These are phyloP conservation scores for Zoanthus gigantus DNA, from an alignment of 92 coral and sea anemone genomes.

Conservation along the genomic window DNA sequence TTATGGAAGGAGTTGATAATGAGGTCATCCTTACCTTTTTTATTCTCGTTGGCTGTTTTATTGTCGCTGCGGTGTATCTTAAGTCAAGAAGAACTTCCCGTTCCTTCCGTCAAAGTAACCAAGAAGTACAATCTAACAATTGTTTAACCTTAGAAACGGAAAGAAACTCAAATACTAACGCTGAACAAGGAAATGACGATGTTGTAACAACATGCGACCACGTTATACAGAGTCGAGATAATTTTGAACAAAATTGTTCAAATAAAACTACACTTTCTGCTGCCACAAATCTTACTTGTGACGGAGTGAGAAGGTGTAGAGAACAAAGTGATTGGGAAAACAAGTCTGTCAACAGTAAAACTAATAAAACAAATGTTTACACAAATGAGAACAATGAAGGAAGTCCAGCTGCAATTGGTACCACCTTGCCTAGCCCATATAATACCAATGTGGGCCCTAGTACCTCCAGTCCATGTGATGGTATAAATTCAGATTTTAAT, in stretches of 20 bases:
- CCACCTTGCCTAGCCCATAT: neutral
- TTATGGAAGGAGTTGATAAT: slow-evolving; percentile 93
- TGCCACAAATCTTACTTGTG: neutral
- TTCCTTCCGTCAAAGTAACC: slow-evolving; percentile 2
- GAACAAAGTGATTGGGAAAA: neutral
- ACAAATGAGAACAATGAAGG: neutral
- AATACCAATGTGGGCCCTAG: neutral
- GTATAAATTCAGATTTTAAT: neutral
- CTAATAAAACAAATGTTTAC: neutral
- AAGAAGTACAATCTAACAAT: slow-evolving; percentile 6
- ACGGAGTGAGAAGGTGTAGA: slow-evolving; percentile 9
- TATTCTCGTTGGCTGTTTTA: slow-evolving; percentile 54
- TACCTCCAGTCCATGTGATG: neutral
- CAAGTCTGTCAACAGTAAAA: neutral
- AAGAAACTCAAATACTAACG: neutral
- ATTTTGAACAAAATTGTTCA: neutral
- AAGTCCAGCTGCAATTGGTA: neutral
- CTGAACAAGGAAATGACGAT: neutral
- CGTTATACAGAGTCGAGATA: neutral
- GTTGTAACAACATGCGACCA: neutral
- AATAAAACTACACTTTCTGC: neutral
- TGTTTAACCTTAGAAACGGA: slow-evolving; percentile 15
- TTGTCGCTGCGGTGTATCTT: slow-evolving; percentile 53
- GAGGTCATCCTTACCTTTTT: slow-evolving; percentile 81
- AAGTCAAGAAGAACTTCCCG: slow-evolving; percentile 47